Conservation (phyloP, 53 echinoderm and acorn worm genomes). For the Antedon mediterranea region DNA sequence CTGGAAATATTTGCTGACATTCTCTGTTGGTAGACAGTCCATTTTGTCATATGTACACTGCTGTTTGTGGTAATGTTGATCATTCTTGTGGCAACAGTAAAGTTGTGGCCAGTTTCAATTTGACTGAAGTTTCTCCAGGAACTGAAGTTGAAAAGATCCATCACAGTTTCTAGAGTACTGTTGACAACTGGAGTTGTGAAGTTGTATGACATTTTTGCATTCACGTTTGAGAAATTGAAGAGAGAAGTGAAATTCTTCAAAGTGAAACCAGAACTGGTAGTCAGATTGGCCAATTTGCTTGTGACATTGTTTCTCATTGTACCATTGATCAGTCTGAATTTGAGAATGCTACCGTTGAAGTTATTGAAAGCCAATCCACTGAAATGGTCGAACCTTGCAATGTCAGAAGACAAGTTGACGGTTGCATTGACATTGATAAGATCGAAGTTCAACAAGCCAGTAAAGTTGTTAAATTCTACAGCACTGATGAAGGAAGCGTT, state of each 20-base stretch:
- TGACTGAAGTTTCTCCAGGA: background rate
- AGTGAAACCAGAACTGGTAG: slow-evolving; percentile 15
- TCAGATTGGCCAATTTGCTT: slow-evolving; percentile 32
- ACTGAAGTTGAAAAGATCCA: slow-evolving; percentile 1
- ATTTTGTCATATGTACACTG: slow-evolving; percentile 35
- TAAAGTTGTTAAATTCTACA: slow-evolving; percentile 36
- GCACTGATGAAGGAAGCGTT: slow-evolving; percentile 21
- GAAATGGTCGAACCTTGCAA: background rate
- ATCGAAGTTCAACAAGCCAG: slow-evolving; percentile 36
- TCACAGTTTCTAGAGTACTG: slow-evolving; percentile 30
- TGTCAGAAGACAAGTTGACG: slow-evolving; percentile 10
- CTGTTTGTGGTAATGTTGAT: slow-evolving; percentile 27
- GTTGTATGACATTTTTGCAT: slow-evolving; percentile 12
- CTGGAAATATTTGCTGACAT: slow-evolving; percentile 37
- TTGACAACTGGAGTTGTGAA: slow-evolving; percentile 33
- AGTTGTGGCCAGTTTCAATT: slow-evolving; percentile 13
- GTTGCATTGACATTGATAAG: slow-evolving; percentile 43
- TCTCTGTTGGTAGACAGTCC: slow-evolving; percentile 18
- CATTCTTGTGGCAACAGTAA: slow-evolving; percentile 27
- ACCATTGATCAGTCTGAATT: slow-evolving; percentile 12
- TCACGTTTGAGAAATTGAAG: slow-evolving; percentile 18
- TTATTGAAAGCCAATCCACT: background rate
- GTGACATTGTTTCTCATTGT: slow-evolving; percentile 11
- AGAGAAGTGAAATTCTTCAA: slow-evolving; percentile 27
- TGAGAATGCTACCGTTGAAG: slow-evolving; percentile 13